phyloP scores from a whole-genome alignment of 2,888 invertebrate species.

The Ophioninae sp. region DNA sequence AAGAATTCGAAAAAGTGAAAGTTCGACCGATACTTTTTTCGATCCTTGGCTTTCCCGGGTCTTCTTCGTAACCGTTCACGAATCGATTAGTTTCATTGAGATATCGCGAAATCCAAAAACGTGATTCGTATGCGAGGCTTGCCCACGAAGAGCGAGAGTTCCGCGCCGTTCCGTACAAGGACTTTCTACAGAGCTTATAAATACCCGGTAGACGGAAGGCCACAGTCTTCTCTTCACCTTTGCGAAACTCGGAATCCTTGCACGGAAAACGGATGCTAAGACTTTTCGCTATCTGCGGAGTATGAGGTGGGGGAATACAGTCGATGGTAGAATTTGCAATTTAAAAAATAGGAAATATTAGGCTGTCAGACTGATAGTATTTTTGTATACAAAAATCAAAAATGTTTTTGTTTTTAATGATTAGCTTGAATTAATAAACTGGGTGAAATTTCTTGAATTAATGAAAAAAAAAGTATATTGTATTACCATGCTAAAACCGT shows the following conservation, averaged over 20 bases:
- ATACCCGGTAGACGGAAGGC: slow-evolving; percentile 25
- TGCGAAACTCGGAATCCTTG: slow-evolving; percentile 2
- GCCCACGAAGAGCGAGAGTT: slow-evolving; percentile 38
- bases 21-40: slow-evolving; percentile 17
- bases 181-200: slow-evolving; percentile 42
- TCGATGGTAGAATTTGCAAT: too few species aligned
- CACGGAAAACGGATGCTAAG: not conserved
- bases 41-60: not conserved
- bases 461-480: too few species aligned
- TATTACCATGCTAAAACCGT: too few species aligned
- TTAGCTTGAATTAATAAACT: too few species aligned
- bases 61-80: slow-evolving; percentile 8
- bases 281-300: too few species aligned
- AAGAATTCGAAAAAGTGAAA: slow-evolving; percentile 47
- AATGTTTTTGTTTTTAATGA: too few species aligned
- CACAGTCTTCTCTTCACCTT: slow-evolving; percentile 28
- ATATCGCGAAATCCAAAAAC: slow-evolving; percentile 16
- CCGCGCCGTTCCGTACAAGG: slow-evolving; percentile 19
- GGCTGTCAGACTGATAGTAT: too few species aligned
- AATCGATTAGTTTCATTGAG: slow-evolving; percentile 6
- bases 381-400: too few species aligned
- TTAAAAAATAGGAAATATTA: too few species aligned
- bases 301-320: too few species aligned
- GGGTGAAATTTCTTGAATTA: too few species aligned
- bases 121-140: slow-evolving; percentile 10